Evolutionary conservation across 2,888 invertebrate species (phyloP), one percentile per base, ranked within the genome.

Genomic region (Rhogogaster chlorosoma): DNA sequence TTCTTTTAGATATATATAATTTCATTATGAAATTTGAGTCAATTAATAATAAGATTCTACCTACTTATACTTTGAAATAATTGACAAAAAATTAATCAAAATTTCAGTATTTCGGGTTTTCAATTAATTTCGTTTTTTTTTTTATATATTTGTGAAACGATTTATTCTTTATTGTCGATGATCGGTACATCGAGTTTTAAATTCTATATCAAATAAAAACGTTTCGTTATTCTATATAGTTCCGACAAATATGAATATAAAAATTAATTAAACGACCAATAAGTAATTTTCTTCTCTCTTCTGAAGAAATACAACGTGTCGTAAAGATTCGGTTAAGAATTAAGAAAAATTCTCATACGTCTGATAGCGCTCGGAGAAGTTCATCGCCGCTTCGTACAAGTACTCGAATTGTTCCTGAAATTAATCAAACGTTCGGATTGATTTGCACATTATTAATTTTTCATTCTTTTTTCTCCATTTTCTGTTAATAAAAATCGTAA

Each of bases 381-480:
- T 87, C 15, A 92, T 84, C 15, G 93, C 92, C 2, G 93, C 91
- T 77, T 92, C 90, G 86, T 93, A 94, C 18, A 94, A 87, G 86
- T 93, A 94, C 84, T 91, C 89, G 86, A 94, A 91, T 84, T 94
- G 93, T 73, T 92, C 91, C 93, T 93, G 87, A 85, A 92, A 91
- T 61, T 85, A 86, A 86, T 84, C 42, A 80, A 86, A 85, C 67
- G 18, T 29, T 67, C 32, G 12, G 57, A 64, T 29, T 84, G 61
- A 75, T 75, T 32, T 6, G 5, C 36, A 29, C 15, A n/a, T 77
- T 77, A 29, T 18, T 2, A 26, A 45, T 49, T 38, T 36, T 38
- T 2, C 10, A 42, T n/a, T 71, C 42, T 3, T 32, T 73, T 3
- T 32, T 0, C 10, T 29, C 49, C 2, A 36, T 38, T 38, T 0